Evolutionary conservation across 2,888 invertebrate species (phyloP), one percentile per base, ranked within the genome.

Genomic region (Gortyna flavago): DNA sequence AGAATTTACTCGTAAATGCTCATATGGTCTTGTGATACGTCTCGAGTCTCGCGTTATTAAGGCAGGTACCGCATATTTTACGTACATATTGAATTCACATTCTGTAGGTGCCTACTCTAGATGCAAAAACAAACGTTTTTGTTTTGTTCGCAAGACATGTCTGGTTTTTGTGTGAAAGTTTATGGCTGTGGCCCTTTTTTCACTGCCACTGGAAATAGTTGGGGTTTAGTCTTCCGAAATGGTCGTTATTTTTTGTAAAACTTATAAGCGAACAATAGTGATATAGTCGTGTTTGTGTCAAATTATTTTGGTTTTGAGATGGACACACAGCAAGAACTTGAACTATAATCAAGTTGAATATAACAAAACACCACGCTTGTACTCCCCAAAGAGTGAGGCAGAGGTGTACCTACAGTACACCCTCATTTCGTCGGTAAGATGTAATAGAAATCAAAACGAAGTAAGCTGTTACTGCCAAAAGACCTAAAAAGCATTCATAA

Each of bases 11-110:
- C 29, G 76, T 77, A 85, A 78, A 75, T 75, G 76, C 54, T 29
- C 38, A 35, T 67, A 21, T 62, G 73, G 21, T 72, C 16, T 54
- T 16, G 38, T 65, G 59, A 51, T 67, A 72, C 67, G 35, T 66
- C 18, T n/a, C 69, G 54, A 62, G 59, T 70, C 71, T 54, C 70
- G 57, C 62, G 72, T 78, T 84, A 83, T 75, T 75, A 72, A 77
- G 61, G 78, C 38, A 59, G 16, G 67, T 71, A 75, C 54, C 62
- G 75, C 76, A 81, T 77, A 79, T 81, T 76, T 80, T 77, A 64
- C 69, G 57, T 67, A 68, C 9, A 80, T 79, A 81, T 87, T 75
- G 78, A 83, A 81, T 80, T 83, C 72, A 59, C 66, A 75, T 84
- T 80, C 29, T 54, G 35, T 76, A 35, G 21, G 9, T 32, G n/a